phyloP scores from a whole-genome alignment of 2,797 vertebrate species.

The Coregonus suidteri region DNA sequence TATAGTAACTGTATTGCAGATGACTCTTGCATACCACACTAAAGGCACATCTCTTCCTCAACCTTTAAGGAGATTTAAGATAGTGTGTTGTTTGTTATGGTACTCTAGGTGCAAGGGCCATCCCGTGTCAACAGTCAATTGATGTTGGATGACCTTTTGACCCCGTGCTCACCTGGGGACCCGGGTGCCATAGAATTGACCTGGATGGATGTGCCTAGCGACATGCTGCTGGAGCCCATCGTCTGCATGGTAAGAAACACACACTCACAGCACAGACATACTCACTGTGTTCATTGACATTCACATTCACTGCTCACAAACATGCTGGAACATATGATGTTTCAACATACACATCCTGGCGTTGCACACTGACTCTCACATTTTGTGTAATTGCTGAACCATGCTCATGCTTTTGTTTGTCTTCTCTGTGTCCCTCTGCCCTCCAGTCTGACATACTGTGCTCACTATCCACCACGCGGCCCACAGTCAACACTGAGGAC shows the following conservation, averaged over 20 bases:
- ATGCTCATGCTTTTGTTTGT: no score
- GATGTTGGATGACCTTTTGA: conserved; percentile 20
- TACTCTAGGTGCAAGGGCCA: conserved; percentile 82
- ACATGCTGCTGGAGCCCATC: conserved; percentile 67
- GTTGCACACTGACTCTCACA: no score
- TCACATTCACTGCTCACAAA: background rate
- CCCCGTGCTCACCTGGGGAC: conserved; percentile 93
- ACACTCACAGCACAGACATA: conserved; percentile 76
- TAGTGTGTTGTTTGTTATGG: background rate
- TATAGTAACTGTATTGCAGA: background rate
- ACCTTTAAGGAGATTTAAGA: no score
- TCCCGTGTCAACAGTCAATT: conserved; percentile 83
- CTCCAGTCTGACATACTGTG: no score
- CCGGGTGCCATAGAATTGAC: conserved; percentile 90
- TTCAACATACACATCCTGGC: no score
- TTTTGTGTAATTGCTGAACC: no score
- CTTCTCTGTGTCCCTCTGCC: no score
- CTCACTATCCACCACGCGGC: no score
- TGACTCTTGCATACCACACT: background rate
- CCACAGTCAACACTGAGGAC: no score
- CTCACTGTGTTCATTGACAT: conserved; percentile 91
- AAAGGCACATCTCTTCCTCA: background rate
- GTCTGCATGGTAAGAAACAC: no score
- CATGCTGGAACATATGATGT: background rate
- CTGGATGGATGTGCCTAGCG: conserved; percentile 95